These are phyloP conservation scores for Hirtodrosophila confusa DNA, from an alignment of 2,888 invertebrate species.

Conservation along the genomic window DNA sequence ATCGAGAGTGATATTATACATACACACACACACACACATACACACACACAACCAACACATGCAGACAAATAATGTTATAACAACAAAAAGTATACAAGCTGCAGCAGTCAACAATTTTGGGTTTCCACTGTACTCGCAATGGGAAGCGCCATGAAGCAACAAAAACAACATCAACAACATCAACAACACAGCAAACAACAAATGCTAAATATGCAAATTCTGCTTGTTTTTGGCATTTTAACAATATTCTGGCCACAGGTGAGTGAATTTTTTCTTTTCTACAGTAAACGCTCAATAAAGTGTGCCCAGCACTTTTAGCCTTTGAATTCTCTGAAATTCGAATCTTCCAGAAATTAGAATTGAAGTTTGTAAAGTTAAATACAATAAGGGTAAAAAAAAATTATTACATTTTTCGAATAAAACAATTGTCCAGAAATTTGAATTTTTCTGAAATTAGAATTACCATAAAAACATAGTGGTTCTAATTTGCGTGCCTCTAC, in stretches of 20 bases:
- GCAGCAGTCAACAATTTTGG: constrained; percentile 22
- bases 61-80: constrained; percentile 52
- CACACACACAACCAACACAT: constrained; percentile 11
- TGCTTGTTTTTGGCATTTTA: constrained; percentile 48
- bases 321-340: too few species aligned
- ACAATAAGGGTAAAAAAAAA: too few species aligned
- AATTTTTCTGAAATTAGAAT: too few species aligned
- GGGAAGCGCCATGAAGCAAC: constrained; percentile 49
- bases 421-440: too few species aligned
- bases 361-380: too few species aligned
- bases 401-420: too few species aligned
- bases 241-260: constrained; percentile 59
- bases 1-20: constrained; percentile 15
- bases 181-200: constrained; percentile 9
- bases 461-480: too few species aligned
- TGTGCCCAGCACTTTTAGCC: too few species aligned
- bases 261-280: constrained; percentile 28
- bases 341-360: too few species aligned
- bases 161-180: constrained; percentile 11
- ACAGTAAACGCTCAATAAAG: neutral
- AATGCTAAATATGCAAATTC: constrained; percentile 29
- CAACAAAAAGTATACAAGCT: constrained; percentile 26
- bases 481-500: too few species aligned
- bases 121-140: constrained; percentile 46
- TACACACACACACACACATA: constrained; percentile 11